A percentile compares a stretch with the other conserved stretches of the same genome.
These are phyloP conservation scores for Crax fasciolata DNA, from an alignment of 2,797 vertebrate species.

Conservation along the genomic window DNA sequence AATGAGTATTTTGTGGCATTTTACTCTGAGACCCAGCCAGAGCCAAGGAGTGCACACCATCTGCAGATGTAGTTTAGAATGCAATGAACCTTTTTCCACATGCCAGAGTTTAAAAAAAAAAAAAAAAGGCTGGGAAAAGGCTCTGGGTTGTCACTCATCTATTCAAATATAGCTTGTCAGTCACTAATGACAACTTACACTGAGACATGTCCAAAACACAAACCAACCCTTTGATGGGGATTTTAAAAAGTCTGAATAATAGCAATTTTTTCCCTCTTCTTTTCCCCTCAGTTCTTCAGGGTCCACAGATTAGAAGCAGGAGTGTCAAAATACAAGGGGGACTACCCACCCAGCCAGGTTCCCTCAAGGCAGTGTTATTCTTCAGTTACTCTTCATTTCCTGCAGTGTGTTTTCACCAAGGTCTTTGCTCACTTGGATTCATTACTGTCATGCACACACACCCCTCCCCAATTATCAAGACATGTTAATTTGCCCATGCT, in stretches of 20 bases:
- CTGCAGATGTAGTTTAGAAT: constrained; percentile 56
- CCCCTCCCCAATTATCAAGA: neutral
- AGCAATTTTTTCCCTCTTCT: neutral
- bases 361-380: constrained; percentile 25
- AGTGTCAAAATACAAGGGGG: constrained; percentile 30
- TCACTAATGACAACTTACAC: constrained; percentile 65
- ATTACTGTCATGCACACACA: rapidly evolving
- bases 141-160: constrained; percentile 54
- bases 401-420: neutral
- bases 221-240: constrained; percentile 46
- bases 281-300: constrained; percentile 32
- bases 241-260: constrained; percentile 51
- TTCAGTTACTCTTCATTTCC: constrained; percentile 10
- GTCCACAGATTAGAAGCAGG: constrained; percentile 15
- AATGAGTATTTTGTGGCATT: constrained; percentile 55
- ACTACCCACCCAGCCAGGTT: constrained; percentile 52
- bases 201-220: constrained; percentile 57
- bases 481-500: neutral
- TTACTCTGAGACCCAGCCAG: neutral
- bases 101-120: neutral
- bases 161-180: constrained; percentile 65
- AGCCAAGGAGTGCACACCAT: constrained; percentile 55
- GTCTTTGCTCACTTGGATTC: neutral
- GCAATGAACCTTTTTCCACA: neutral
- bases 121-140: constrained; percentile 57